Conservation (phyloP, 2,797 vertebrate species). For the Apodemus agrarius region DNA sequence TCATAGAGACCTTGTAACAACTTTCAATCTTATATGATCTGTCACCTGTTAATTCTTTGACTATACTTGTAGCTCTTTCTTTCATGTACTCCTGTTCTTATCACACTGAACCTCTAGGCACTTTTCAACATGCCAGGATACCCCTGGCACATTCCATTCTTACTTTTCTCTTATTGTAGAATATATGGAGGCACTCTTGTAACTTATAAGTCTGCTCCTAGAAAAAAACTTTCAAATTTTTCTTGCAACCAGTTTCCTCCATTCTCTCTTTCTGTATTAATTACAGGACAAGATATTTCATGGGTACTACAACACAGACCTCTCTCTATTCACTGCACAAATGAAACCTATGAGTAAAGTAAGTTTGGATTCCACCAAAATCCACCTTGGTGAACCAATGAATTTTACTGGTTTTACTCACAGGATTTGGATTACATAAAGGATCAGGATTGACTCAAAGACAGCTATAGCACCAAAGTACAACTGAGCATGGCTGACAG, state of each 20-base stretch:
- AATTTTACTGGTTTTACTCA: not conserved
- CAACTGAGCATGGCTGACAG: not conserved
- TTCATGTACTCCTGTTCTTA: not conserved
- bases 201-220: not conserved
- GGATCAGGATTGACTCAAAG: not conserved
- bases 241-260: too few relatives aligned
- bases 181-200: not conserved
- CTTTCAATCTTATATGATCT: not conserved
- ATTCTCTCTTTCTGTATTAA: not conserved
- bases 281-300: not conserved
- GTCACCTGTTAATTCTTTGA: not conserved
- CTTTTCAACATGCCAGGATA: not conserved
- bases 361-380: not conserved
- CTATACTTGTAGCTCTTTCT: not conserved
- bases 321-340: not conserved
- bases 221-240: too few relatives aligned
- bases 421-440: not conserved
- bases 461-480: not conserved
- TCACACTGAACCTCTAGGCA: not conserved
- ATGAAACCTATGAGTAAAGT: too few relatives aligned
- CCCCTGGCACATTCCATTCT: too few relatives aligned
- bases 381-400: not conserved
- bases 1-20: not conserved
- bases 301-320: not conserved
- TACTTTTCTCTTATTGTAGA: not conserved